A percentile compares a stretch with the other conserved stretches of the same genome.
Conservation (phyloP, 2,113 vertebrate genomes). For the Sturnira hondurensis region DNA sequence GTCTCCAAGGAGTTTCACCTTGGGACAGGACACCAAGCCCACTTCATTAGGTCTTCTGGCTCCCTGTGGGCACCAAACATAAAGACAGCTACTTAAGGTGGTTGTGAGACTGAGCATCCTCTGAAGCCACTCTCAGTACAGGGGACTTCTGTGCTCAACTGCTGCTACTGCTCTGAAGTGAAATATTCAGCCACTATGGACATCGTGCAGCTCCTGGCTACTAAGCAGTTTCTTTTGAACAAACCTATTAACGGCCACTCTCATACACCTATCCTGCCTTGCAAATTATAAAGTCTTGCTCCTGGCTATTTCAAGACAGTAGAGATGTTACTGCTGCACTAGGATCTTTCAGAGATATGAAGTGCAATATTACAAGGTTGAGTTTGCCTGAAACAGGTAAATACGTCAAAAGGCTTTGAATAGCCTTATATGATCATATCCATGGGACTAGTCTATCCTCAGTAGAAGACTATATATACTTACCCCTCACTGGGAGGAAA, state of each 20-base stretch:
- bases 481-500: neutral
- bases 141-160: neutral
- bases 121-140: neutral
- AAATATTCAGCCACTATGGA: neutral
- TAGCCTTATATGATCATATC: neutral
- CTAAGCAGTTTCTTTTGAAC: constrained; percentile 22
- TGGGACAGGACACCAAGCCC: neutral
- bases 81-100: neutral
- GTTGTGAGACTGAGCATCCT: neutral
- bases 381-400: neutral
- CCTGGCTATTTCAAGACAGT: neutral
- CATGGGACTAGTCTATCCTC: neutral
- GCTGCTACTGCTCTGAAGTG: neutral
- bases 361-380: neutral
- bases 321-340: neutral
- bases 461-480: neutral
- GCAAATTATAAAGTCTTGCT: neutral
- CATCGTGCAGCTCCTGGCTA: neutral
- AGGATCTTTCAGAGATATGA: neutral
- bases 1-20: neutral
- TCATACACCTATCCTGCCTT: neutral
- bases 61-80: neutral
- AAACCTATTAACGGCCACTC: neutral
- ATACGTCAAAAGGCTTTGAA: neutral
- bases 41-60: neutral